Percentiles rank a stretch among this genome's conserved stretches.
These are phyloP conservation scores for Salvelinus fontinalis DNA, from an alignment of 2,113 vertebrate species.

Conservation along the genomic window DNA sequence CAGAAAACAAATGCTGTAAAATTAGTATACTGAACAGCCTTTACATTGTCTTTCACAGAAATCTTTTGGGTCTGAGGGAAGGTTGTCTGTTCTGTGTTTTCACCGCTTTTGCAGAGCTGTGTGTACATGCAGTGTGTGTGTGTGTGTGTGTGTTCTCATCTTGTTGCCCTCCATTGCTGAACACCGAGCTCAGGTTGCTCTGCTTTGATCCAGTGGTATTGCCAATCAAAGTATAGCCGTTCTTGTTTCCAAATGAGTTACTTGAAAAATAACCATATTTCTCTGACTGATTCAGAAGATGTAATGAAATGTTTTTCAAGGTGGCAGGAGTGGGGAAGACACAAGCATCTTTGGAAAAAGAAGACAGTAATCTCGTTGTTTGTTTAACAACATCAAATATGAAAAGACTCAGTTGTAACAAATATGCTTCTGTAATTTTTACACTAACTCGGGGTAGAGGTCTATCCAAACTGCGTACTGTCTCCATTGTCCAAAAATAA, in stretches of 20 bases:
- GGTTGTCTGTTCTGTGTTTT: background rate
- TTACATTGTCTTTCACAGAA: too few species aligned
- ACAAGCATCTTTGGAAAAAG: background rate
- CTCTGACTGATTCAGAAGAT: background rate
- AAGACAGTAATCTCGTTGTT: background rate
- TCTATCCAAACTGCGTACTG: background rate
- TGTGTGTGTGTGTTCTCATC: constrained; percentile 13
- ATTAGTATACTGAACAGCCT: too few species aligned
- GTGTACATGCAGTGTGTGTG: background rate
- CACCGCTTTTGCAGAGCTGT: background rate
- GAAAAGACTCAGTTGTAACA: background rate
- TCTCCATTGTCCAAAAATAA: background rate
- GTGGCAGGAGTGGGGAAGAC: background rate
- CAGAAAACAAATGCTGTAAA: too few species aligned
- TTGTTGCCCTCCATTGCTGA: background rate
- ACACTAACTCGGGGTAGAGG: background rate
- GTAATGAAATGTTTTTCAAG: background rate
- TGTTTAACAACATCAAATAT: background rate
- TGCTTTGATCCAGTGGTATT: constrained; percentile 16
- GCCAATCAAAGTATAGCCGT: constrained; percentile 12
- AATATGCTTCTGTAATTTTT: background rate
- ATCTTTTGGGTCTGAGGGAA: background rate
- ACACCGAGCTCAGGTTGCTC: background rate
- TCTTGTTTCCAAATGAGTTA: constrained; percentile 22
- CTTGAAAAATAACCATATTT: constrained; percentile 5